Percentiles rank a stretch among this genome's conserved stretches.
These are phyloP conservation scores for Catostomus latipinnis DNA, from an alignment of 2,797 vertebrate genomes.

Conservation along the genomic window DNA sequence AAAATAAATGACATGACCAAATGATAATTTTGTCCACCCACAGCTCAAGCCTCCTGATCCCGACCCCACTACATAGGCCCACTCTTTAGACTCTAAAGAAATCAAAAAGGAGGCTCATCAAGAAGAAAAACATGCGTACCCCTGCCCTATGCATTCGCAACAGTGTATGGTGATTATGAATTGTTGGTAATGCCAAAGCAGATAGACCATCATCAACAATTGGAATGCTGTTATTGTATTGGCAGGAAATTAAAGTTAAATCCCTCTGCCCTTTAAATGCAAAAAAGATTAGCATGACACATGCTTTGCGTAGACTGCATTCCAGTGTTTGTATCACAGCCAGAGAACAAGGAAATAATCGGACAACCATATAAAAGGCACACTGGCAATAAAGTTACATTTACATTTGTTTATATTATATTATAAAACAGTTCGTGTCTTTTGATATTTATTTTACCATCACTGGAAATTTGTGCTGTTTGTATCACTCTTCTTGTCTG, in stretches of 20 bases:
- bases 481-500: no score
- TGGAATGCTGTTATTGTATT: constrained; percentile 46
- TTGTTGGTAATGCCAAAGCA: constrained; percentile 33
- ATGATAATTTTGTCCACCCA: constrained; percentile 15
- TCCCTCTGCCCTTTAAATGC: constrained; percentile 62
- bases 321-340: constrained; percentile 37
- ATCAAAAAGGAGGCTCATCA: constrained; percentile 39
- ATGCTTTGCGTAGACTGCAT: constrained; percentile 45
- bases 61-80: constrained; percentile 17
- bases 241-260: constrained; percentile 65
- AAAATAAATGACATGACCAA: constrained; percentile 22
- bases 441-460: no score
- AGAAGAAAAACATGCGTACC: constrained; percentile 33
- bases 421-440: not conserved
- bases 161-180: constrained; percentile 46
- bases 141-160: constrained; percentile 29
- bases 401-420: not conserved
- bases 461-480: no score
- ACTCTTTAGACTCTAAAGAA: constrained; percentile 18
- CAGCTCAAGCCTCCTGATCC: constrained; percentile 18
- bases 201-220: constrained; percentile 55
- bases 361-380: not conserved
- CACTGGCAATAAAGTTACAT: not conserved
- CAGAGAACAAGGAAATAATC: constrained; percentile 5
- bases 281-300: constrained; percentile 53